Base-by-base conservation (phyloP, 2,888 invertebrate species). In the Priocnemis perturbator region DNA sequence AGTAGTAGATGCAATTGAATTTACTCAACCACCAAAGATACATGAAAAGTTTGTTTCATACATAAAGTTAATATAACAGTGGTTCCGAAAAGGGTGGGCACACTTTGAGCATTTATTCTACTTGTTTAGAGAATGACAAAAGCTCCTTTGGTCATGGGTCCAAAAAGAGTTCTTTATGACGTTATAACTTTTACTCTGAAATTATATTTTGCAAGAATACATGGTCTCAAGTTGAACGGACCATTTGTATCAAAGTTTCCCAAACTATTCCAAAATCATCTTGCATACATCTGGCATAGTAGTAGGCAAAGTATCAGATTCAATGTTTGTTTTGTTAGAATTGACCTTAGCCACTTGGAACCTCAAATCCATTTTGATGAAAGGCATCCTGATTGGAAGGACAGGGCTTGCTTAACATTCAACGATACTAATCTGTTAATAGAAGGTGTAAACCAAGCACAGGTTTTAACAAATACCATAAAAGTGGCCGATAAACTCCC, bases 401-500 rank as follows among this genome's bases (percentile, higher is more conserved):
- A 91, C 19, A 89, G 88, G 71, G 90, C 91, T 4, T 93, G 94
- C 79, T 90, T 93, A 70, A 90, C 91, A 0, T 92, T 92, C 69
- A 90, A 89, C 64, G 92, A 93, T 77, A 88, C 90, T 45, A 93
- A 92, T 88, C 93, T 94, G 9, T 89, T 95, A 3, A 83, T 95
- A 23, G 93, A 93, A 89, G 97, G 96, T 14, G 83, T 94, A 61
- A 87, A 91, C 0, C 97, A 97, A 90, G 96, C 96, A 0, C 93
- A 95, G 89, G 90, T 94, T n/a, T 89, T 97, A 5, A 95, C 95
- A 2, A 97, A 97, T 85, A 93, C 95, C 0, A 89, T 96, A 3
- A 90, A 92, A 85, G 88, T 93, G 68, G 89, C 93, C 74, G 89
- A 92, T 52, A 91, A 89, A 67, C 89, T 95, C 60, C 95, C 95